Percentiles rank a stretch among this genome's conserved stretches.
Conservation (phyloP, 2,888 invertebrate species). For the Eilema sororculum region DNA sequence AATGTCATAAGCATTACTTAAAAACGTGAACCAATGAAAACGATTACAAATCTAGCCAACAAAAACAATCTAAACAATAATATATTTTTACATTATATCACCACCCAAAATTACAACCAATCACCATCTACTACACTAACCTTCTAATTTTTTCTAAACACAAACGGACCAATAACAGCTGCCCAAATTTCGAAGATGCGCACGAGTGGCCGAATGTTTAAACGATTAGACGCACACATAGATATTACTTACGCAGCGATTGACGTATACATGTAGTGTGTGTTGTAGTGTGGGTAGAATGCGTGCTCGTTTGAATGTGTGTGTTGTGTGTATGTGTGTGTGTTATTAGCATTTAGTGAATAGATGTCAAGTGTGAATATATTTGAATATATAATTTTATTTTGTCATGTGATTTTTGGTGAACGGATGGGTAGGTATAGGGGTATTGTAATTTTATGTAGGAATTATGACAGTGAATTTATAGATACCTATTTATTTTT, state of each 20-base stretch:
- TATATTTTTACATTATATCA: conserved; percentile 27
- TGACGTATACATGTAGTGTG: conserved; percentile 28
- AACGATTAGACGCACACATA: conserved; percentile 76
- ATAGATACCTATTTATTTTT: no score
- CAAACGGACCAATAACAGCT: conserved; percentile 62
- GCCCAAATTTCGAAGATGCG: conserved; percentile 66
- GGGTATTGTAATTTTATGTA: no score
- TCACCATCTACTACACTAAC: conserved; percentile 44
- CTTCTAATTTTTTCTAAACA: conserved; percentile 74
- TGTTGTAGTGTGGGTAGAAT: conserved; percentile 13
- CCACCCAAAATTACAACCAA: conserved; percentile 51
- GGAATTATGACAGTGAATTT: background rate
- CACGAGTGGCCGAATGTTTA: conserved; percentile 76
- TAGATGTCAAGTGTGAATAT: conserved; percentile 67
- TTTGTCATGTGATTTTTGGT: conserved; percentile 59
- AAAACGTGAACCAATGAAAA: conserved; percentile 19
- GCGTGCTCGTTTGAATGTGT: conserved; percentile 52
- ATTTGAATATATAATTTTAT: conserved; percentile 65
- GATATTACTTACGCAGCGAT: conserved; percentile 4
- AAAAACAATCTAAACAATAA: conserved; percentile 33
- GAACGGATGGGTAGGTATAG: conserved; percentile 34
- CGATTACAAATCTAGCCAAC: conserved; percentile 33
- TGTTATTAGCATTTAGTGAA: conserved; percentile 78
- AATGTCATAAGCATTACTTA: background rate
- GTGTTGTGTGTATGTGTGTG: conserved; percentile 49